phyloP scores from a whole-genome alignment of 2,888 invertebrate species.

The Hesperia comma region DNA sequence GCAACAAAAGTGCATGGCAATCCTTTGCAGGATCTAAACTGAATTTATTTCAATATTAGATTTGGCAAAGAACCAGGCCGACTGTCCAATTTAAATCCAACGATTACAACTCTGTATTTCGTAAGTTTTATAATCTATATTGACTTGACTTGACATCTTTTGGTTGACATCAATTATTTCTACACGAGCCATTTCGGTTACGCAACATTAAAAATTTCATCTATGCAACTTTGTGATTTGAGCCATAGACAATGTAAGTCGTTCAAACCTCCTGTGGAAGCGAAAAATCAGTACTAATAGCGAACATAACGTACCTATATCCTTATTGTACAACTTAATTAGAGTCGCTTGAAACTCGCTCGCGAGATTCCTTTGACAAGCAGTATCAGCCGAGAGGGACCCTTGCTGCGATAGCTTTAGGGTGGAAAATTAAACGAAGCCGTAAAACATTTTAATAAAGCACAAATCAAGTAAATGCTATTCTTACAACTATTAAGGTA shows the following conservation, averaged over 20 bases:
- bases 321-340: conserved; percentile 14
- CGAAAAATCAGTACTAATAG: conserved; percentile 18
- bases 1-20: no score
- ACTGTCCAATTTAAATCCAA: no score
- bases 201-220: background rate
- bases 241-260: background rate
- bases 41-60: no score
- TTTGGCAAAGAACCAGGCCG: no score
- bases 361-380: conserved; percentile 3
- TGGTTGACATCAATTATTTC: no score
- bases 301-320: conserved; percentile 9
- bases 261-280: background rate
- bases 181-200: no score
- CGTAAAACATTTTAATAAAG: conserved; percentile 18
- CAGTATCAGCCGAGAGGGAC: conserved; percentile 11
- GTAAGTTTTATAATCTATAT: no score
- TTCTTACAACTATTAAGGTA: conserved; percentile 8
- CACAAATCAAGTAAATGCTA: conserved; percentile 26
- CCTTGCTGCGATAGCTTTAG: conserved; percentile 14
- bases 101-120: no score
- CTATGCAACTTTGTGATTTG: background rate
- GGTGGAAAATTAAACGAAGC: conserved; percentile 21
- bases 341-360: conserved; percentile 17
- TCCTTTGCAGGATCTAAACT: no score
- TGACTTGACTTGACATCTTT: no score